Evolutionary conservation across 1,140 invertebrate species (phyloP).

Genomic region (Aphelinus certus): DNA sequence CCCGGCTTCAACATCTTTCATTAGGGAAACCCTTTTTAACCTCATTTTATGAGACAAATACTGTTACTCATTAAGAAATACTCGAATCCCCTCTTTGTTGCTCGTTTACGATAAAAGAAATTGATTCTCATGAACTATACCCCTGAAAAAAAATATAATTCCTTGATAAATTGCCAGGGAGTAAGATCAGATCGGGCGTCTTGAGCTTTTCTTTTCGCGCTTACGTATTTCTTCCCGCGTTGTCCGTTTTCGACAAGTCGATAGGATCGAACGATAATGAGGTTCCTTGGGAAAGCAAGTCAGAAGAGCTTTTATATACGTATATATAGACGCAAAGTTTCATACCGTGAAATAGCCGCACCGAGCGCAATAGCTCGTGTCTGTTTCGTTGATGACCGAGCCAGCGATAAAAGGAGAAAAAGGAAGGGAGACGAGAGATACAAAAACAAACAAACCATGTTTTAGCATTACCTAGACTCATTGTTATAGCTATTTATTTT

Average conservation of each 20-base stretch:
- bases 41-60: too few relatives aligned
- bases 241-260: background rate
- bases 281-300: background rate
- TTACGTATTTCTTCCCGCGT: too few relatives aligned
- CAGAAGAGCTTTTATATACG: background rate
- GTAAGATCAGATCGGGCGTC: background rate
- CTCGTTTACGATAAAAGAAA: too few relatives aligned
- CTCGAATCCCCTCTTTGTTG: too few relatives aligned
- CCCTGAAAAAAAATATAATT: too few relatives aligned
- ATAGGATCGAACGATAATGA: slow-evolving; percentile 7
- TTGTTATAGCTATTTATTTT: too few relatives aligned
- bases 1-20: too few relatives aligned
- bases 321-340: background rate
- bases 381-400: slow-evolving; percentile 16
- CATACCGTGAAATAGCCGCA: background rate
- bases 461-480: too few relatives aligned
- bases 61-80: too few relatives aligned
- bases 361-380: background rate
- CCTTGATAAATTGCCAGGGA: background rate
- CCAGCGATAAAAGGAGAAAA: slow-evolving; percentile 41
- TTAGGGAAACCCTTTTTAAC: too few relatives aligned
- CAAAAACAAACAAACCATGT: too few relatives aligned
- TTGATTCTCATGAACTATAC: too few relatives aligned
- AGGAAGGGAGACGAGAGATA: slow-evolving; percentile 26
- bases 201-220: background rate